Evolutionary conservation across 1,140 invertebrate genomes (phyloP), one percentile per base, ranked within the genome.

Genomic region (Propsilocerus akamusi): DNA sequence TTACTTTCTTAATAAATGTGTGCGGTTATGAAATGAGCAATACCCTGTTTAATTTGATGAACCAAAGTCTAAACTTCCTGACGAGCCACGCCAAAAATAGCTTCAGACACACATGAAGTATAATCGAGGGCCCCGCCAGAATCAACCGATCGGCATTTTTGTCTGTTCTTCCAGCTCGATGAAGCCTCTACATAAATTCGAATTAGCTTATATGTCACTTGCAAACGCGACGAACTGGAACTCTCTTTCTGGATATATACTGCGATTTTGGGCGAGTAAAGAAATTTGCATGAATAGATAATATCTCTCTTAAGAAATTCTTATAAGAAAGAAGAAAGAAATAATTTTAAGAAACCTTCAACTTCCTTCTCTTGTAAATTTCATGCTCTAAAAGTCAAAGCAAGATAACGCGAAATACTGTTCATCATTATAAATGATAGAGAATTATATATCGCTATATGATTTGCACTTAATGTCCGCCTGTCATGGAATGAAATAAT

Each of bases 121-220:
- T n/a, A n/a, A n/a, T n/a, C n/a, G n/a, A n/a, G n/a, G n/a, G n/a
- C n/a, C n/a, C n/a, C n/a, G n/a, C n/a, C n/a, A n/a, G n/a, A n/a
- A n/a, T n/a, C n/a, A n/a, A n/a, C 17, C 47, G 28, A 26, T 48
- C 47, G 47, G 47, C 26, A 28, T 26, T 48, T 48, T 48, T 26
- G 25, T 48, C 26, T 48, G 47, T 48, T 48, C 47, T 48, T 48
- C 47, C 47, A 48, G 47, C 26, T 48, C 47, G 47, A n/a, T 48
- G 47, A 48, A 41, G 14, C 47, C 12, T 26, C 25, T 26, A 28
- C 47, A 48, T 23, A 28, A 48, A 48, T 48, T 48, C 26, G 47
- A 25, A 48, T 48, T 48, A 48, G 28, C 25, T 48, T 48, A 48
- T 20, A 26, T 48, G 47, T 48, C 47, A 48, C 47, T 48, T 28